Base-by-base conservation (phyloP, 2,113 vertebrate genomes). In the Condylura cristata region DNA sequence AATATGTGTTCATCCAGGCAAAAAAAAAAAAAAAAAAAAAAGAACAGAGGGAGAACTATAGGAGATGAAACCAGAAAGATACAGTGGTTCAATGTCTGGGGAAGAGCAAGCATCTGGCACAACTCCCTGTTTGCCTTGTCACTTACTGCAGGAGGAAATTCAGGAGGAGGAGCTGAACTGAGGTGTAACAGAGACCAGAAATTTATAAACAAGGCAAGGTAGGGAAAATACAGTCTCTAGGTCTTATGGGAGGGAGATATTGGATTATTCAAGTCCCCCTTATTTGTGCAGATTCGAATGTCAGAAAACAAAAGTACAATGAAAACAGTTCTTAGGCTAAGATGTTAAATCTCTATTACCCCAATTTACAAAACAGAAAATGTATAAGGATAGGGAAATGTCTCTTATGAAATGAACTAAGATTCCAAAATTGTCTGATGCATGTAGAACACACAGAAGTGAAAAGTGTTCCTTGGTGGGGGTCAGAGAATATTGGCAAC, bases 71-170 rank as follows among this genome's bases (percentile, higher is more conserved):
- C 30, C 60, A 22, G 53, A 44, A 41, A 26, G 37, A 37, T 20
- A 0, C 3, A 3, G 1, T 20, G 46, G 17, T 39, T 86, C 11
- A 12, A 1, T 3, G 63, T 24, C 61, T 53, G 28, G 3, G 32
- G 51, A 51, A 4, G 37, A 30, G 5, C 5, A 20, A 39, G 16
- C 2, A 16, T 53, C 66, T 2, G 8, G 61, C 14, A 24, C 0
- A 0, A 60, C 3, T 37, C 56, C 41, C 51, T 28, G 86, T 22
- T 51, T 12, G 46, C 48, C 82, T 30, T 17, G 30, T 26, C 41
- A n/a, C 63, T 7, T 20, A 5, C 0, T n/a, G 53, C 30, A 53
- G 61, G 32, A 37, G n/a, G 41, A 44, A 20, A 34, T 16, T 12
- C 0, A 7, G 41, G 18, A 13, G 22, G 51, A 68, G 30, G 4